These are phyloP conservation scores for Chrysogorgia sp. DNA, from an alignment of 92 coral and sea anemone genomes.

Conservation along the genomic window DNA sequence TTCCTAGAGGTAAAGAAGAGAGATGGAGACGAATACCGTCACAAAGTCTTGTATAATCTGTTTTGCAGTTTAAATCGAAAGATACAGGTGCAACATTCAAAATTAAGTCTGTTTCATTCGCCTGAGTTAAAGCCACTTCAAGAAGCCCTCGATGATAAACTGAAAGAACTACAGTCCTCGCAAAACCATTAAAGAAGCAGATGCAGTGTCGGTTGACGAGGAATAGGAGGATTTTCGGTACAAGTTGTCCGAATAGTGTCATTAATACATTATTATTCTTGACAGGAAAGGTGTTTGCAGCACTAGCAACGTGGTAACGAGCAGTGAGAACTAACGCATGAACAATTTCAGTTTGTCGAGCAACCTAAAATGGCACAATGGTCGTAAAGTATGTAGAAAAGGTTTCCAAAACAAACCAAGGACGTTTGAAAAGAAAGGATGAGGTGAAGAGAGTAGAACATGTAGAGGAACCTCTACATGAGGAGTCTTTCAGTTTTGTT, in stretches of 20 bases:
- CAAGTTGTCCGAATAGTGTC: slow-evolving; percentile 33
- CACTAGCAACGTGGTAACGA: slow-evolving; percentile 44
- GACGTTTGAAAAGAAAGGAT: no score
- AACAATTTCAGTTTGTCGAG: slow-evolving; percentile 22
- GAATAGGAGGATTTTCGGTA: slow-evolving; percentile 38
- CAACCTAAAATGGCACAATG: neutral
- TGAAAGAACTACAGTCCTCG: slow-evolving; percentile 15
- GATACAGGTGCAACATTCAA: slow-evolving; percentile 12
- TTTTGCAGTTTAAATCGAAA: neutral
- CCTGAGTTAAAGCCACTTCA: slow-evolving; percentile 11
- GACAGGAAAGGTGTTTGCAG: slow-evolving; percentile 36
- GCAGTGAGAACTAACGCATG: slow-evolving; percentile 40
- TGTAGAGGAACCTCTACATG: no score
- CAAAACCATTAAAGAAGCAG: slow-evolving; percentile 29
- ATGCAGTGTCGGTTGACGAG: slow-evolving; percentile 25
- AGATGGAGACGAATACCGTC: slow-evolving; percentile 19
- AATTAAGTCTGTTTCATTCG: slow-evolving; percentile 15
- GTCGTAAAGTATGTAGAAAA: no score
- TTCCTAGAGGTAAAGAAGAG: slow-evolving; percentile 15
- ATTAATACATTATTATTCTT: slow-evolving; percentile 46
- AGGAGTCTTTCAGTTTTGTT: no score
- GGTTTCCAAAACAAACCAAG: no score
- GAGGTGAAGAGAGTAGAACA: no score
- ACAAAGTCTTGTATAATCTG: slow-evolving; percentile 10
- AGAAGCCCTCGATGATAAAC: slow-evolving; percentile 21